These are phyloP conservation scores for Helicoverpa armigera DNA, from an alignment of 1,140 invertebrate genomes.

Conservation along the genomic window DNA sequence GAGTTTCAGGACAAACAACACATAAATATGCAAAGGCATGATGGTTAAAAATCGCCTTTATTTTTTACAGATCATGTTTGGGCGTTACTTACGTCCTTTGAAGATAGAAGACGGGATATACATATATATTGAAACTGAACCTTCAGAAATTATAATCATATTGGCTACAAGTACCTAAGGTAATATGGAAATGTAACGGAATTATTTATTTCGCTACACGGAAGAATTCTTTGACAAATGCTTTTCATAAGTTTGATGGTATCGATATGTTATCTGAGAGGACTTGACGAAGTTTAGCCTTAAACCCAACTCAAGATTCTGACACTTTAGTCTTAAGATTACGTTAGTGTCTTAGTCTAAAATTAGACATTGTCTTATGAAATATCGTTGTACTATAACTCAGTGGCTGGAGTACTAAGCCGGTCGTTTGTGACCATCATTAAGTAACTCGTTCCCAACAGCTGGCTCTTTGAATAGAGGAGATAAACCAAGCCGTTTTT, in stretches of 20 bases:
- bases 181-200: too few relatives aligned
- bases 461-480: constrained; percentile 22
- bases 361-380: constrained; percentile 32
- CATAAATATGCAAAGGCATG: neutral
- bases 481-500: constrained; percentile 25
- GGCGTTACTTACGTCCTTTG: neutral
- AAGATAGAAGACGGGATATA: neutral
- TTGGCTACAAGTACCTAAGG: too few relatives aligned
- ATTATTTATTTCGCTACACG: too few relatives aligned
- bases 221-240: too few relatives aligned
- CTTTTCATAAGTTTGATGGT: too few relatives aligned
- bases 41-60: constrained; percentile 11
- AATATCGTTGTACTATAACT: constrained; percentile 18
- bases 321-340: neutral
- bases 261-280: neutral
- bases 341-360: neutral
- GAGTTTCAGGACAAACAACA: constrained; percentile 29
- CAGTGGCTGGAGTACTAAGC: neutral
- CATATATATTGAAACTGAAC: too few relatives aligned
- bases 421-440: constrained; percentile 38
- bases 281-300: neutral
- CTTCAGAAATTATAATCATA: too few relatives aligned
- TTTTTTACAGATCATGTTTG: neutral
- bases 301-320: neutral
- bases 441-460: constrained; percentile 24